Evolutionary conservation across 2,888 invertebrate genomes (phyloP).

Genomic region (Cataglyphis albicans): DNA sequence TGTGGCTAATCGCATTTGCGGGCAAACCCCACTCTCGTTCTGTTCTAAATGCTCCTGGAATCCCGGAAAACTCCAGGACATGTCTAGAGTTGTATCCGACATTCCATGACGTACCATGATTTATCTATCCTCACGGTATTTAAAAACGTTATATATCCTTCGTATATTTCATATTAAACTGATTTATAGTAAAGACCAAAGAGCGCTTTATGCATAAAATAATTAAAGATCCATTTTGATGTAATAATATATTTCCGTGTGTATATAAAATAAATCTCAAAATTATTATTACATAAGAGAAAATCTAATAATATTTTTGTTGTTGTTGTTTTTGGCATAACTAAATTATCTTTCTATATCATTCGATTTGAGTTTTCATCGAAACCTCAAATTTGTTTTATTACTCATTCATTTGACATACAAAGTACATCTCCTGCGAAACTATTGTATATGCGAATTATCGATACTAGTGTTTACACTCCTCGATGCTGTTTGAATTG

Average conservation of each 20-base stretch:
- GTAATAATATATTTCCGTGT: background rate
- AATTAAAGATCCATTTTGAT: background rate
- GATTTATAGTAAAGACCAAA: background rate
- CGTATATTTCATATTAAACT: background rate
- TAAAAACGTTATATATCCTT: background rate
- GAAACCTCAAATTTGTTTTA: background rate
- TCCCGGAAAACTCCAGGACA: constrained; percentile 54
- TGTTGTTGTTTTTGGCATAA: background rate
- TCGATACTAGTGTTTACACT: constrained; percentile 51
- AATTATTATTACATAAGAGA: background rate
- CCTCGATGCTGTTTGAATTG: constrained; percentile 45
- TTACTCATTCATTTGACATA: background rate
- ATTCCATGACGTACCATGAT: background rate
- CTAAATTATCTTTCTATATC: background rate
- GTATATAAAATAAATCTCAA: background rate
- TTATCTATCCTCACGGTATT: background rate
- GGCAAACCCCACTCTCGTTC: constrained; percentile 14
- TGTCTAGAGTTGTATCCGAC: background rate
- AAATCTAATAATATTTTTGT: background rate
- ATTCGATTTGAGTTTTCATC: background rate
- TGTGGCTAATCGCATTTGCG: constrained; percentile 63
- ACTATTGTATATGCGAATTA: constrained; percentile 19
- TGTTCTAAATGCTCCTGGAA: constrained; percentile 27
- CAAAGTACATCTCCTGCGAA: background rate
- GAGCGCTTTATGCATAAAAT: background rate